Evolutionary conservation across 2,888 invertebrate genomes (phyloP).

Genomic region (Eubasilissa splendida): DNA sequence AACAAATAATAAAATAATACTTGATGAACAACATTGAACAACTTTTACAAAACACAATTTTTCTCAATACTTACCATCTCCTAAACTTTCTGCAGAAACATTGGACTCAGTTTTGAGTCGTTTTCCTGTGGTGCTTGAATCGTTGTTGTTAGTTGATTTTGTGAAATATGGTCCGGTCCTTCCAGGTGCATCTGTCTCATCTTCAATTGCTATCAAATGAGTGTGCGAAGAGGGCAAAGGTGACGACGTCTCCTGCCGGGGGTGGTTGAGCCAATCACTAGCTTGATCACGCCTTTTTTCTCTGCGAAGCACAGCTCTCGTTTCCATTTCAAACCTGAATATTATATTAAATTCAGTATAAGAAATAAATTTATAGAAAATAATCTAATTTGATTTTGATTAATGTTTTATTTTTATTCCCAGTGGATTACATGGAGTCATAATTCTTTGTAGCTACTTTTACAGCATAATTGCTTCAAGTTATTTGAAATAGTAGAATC

Average conservation of each 20-base stretch:
- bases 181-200: slow-evolving; percentile 37
- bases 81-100: slow-evolving; percentile 47
- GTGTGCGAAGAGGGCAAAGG: slow-evolving; percentile 41
- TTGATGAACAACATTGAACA: too few species aligned
- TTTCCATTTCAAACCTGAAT: slow-evolving; percentile 82
- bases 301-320: slow-evolving; percentile 77
- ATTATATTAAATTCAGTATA: neutral
- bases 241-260: slow-evolving; percentile 51
- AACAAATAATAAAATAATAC: too few species aligned
- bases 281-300: slow-evolving; percentile 65
- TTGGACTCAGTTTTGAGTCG: slow-evolving; percentile 55
- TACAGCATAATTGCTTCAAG: too few species aligned
- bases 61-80: slow-evolving; percentile 48
- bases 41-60: too few species aligned
- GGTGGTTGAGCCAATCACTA: slow-evolving; percentile 65
- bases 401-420: too few species aligned
- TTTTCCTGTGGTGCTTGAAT: slow-evolving; percentile 46
- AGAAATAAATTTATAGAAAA: too few species aligned
- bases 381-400: too few species aligned
- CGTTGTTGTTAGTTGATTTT: slow-evolving; percentile 38
- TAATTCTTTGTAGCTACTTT: too few species aligned
- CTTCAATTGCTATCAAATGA: slow-evolving; percentile 1
- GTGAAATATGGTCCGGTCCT: slow-evolving; percentile 29
- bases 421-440: too few species aligned
- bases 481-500: too few species aligned